Evolutionary conservation across 2,888 invertebrate genomes (phyloP).

Genomic region (Adelognathus sp.): DNA sequence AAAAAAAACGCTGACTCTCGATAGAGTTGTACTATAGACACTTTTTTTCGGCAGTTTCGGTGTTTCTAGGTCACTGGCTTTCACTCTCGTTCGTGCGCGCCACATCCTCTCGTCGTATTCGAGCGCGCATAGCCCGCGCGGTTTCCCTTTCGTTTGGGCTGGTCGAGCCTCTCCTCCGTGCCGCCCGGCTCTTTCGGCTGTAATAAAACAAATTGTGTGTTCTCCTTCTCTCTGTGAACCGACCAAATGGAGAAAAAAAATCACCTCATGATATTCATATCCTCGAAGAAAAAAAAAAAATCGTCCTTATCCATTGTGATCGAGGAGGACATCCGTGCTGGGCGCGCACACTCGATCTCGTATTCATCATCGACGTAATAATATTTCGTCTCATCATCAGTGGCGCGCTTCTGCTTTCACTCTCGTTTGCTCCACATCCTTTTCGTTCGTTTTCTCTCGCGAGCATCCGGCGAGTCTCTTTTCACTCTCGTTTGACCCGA

Average conservation of each 20-base stretch:
- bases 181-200: conserved; percentile 27
- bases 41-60: conserved; percentile 65
- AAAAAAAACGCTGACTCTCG: too few relatives aligned
- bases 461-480: conserved; percentile 43
- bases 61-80: conserved; percentile 79
- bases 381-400: conserved; percentile 3
- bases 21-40: not conserved
- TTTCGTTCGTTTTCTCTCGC: conserved; percentile 53
- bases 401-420: conserved; percentile 62
- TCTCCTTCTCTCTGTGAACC: not conserved
- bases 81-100: conserved; percentile 74
- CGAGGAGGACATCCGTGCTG: not conserved
- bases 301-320: not conserved
- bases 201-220: conserved; percentile 23
- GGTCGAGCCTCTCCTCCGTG: not conserved
- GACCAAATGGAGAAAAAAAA: not conserved
- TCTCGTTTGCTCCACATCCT: conserved; percentile 73
- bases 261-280: not conserved
- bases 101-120: conserved; percentile 60
- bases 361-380: not conserved
- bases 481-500: conserved; percentile 61
- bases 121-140: conserved; percentile 20
- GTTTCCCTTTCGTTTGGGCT: conserved; percentile 62
- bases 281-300: not conserved
- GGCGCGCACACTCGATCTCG: conserved; percentile 2